Evolutionary conservation across 2,113 vertebrate species (phyloP).

Genomic region (Myiozetetes cayanensis): DNA sequence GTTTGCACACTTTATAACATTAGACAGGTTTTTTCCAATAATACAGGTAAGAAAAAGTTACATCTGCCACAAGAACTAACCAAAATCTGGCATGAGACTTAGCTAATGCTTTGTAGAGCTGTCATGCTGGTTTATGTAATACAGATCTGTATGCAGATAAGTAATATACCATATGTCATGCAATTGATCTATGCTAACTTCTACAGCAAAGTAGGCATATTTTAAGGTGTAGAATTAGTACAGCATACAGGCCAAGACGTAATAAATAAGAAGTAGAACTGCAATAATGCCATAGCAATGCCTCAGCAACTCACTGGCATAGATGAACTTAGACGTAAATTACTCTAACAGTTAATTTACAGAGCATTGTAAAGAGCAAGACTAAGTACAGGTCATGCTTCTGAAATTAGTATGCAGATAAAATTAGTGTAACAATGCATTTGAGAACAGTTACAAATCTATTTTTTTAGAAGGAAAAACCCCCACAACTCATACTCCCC

Average conservation of each 20-base stretch:
- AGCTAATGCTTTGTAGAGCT: background rate
- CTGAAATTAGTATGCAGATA: background rate
- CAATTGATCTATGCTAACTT: background rate
- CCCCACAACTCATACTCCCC: fast-evolving
- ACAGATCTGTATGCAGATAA: background rate
- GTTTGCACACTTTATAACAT: background rate
- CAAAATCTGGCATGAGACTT: background rate
- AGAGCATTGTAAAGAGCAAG: background rate
- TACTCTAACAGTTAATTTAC: background rate
- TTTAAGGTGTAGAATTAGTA: slow-evolving; percentile 17
- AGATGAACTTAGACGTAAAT: background rate
- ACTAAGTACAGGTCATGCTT: background rate
- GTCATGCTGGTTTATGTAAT: background rate
- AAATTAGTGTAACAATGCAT: background rate
- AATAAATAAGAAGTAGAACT: slow-evolving; percentile 11
- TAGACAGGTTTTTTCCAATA: background rate
- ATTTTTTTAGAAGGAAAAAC: background rate
- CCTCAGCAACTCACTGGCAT: background rate
- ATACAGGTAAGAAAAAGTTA: background rate
- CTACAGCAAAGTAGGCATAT: slow-evolving; percentile 7
- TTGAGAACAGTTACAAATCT: background rate
- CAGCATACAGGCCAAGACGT: background rate
- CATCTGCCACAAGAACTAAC: background rate
- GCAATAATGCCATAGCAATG: background rate
- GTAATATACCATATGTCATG: background rate